Evolutionary conservation across 2,113 vertebrate genomes (phyloP), one percentile per base, ranked within the genome.

Genomic region (Capricornis sumatraensis): DNA sequence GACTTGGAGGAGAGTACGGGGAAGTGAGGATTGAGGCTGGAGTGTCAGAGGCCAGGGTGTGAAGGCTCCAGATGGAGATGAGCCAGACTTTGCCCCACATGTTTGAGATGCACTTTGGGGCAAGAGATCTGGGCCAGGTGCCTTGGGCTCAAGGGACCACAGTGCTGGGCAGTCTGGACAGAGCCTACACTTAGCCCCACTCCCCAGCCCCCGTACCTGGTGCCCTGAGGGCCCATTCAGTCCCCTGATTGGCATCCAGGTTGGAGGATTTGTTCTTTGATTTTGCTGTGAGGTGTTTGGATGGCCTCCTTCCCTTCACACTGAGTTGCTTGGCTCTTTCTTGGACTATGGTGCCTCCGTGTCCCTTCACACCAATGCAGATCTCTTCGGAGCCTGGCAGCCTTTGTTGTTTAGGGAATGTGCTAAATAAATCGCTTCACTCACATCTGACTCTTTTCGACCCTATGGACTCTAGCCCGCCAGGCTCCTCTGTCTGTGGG

Each of bases 171-270:
- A 15, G 6, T 57, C 57, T 33, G 23, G 78, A 84, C 16, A 57
- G 30, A 36, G 50, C 45, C 8, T 47, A 5, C 36, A 76, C 36
- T 82, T 15, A 45, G 21, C n/a, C 9, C 4, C 21, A 53, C 6
- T 23, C 50, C 45, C 6, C n/a, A 0, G 0, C 40, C 33, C 11
- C 25, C 0, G 5, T 4, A 23, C 45, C 3, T 47, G 45, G 45
- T 30, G 15, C 36, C 53, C 62, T 30, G 43, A 87, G 40, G 52
- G n/a, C 81, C 87, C 13, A 7, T 53, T 40, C 23, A 47, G 81
- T n/a, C 17, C 74, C 28, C 76, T 89, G 36, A 2, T 9, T 50
- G 86, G 55, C 30, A 25, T 62, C 74, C 15, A 62, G 67, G 55
- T 28, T 71, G 33, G 13, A 74, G 53, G 23, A 62, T 84, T 74